Base-by-base conservation (phyloP, 2,888 invertebrate genomes). In the Apamea monoglypha region DNA sequence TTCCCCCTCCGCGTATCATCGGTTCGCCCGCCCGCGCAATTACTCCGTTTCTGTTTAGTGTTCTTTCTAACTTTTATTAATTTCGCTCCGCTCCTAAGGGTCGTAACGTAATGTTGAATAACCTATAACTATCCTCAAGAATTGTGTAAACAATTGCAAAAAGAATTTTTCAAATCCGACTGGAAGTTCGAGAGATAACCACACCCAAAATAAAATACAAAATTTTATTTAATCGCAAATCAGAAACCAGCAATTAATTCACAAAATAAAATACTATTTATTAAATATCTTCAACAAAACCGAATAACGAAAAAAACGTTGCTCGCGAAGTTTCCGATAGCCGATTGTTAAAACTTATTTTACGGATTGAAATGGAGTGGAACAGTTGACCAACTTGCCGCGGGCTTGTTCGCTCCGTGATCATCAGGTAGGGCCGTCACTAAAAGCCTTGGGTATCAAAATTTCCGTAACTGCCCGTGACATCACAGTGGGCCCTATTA, bases 331-430 rank as follows among this genome's bases (percentile, higher is more conserved):
- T 89, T 88, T 76, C 81, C 84, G 78, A 84, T 88, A 84, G 86
- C 87, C 87, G 81, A 91, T 91, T 91, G 92, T 91, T 90, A 86
- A 90, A 92, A 92, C 90, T 92, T 92, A 90, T 90, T 89, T 88
- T 88, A 86, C 90, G 82, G 91, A 87, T 87, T 78, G 84, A 84
- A 87, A 88, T 89, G 77, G 86, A 89, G 89, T 86, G 86, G 81
- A 90, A 87, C 90, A 79, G 87, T 86, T 84, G 76, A 76, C 77
- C 81, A 89, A 89, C 87, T 90, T 81, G 82, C 85, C 81, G 78
- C 82, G 61, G 83, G 84, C 86, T 84, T 80, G 87, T 86, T 78
- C 79, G 67, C 64, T 76, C 70, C 78, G 56, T 77, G 69, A 79
- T 76, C 76, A 80, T 63, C 83, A 77, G 74, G 40, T 82, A 90